Evolutionary conservation across 2,888 invertebrate species (phyloP), one percentile per base, ranked within the genome.

Genomic region (Crepidodera aurea): DNA sequence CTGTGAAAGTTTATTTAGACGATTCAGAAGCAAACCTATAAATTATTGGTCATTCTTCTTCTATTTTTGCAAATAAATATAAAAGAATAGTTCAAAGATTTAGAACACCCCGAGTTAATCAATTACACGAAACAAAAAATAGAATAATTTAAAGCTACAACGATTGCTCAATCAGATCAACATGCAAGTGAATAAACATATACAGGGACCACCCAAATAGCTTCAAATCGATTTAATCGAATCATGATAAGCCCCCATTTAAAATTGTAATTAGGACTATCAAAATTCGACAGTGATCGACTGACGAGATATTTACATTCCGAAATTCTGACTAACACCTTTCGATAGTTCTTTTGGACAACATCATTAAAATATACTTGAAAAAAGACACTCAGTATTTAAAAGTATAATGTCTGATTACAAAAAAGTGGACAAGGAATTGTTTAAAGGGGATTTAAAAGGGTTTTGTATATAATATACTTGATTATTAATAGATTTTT

Each of bases 201-300:
- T 51, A 51, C 34, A 37, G 22, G 51, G 51, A 51, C 51, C 51
- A 51, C 51, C 51, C 51, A 51, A 51, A 51, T 22, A 12, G 51
- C 29, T 51, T 19, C 18, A 51, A 51, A 51, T 51, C 32, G 50
- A 50, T 34, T 8, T 34, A 50, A 50, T 50, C 51, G 51, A 22
- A 12, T 34, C 34, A 19, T 34, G 51, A 51, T 51, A 51, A 55
- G 42, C 53, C 58, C n/a, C 27, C 58, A 67, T 67, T 62, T 67
- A 48, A 67, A 67, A 67, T 67, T 67, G 64, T 67, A 67, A 67
- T 67, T 63, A 44, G 51, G 60, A 34, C 44, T 25, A 25, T 48
- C 42, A 39, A 53, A 60, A 55, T 34, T 57, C 37, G 37, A 15
- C 6, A 50, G 50, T 50, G 50, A 50, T 50, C 50, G 19, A 58